Percentiles rank a stretch among this genome's conserved stretches.
Conservation (phyloP, 2,797 vertebrate species). For the Falco cherrug region DNA sequence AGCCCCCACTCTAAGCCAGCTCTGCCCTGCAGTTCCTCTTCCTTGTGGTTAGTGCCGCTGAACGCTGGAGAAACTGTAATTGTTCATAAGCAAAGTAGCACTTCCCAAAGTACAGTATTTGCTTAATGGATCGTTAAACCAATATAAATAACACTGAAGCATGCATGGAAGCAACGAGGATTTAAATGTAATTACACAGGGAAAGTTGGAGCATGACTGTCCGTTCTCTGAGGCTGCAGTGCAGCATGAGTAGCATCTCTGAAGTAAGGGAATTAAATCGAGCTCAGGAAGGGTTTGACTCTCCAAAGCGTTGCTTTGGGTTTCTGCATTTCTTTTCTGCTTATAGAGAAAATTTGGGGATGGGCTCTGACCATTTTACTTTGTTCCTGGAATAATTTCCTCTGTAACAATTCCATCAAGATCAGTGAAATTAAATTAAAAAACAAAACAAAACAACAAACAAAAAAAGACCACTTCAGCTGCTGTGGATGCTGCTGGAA, state of each 20-base stretch:
- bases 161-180: neutral
- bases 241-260: neutral
- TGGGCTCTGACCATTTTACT: neutral
- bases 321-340: neutral
- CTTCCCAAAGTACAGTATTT: constrained; percentile 64
- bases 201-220: constrained; percentile 11
- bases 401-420: neutral
- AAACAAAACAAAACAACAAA: neutral
- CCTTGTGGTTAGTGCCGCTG: neutral
- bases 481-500: neutral
- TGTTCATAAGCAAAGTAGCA: constrained; percentile 27
- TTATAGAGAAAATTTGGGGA: neutral
- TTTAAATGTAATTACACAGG: constrained; percentile 13
- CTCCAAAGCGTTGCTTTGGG: neutral
- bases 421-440: neutral
- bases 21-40: neutral
- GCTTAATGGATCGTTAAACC: constrained; percentile 63
- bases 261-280: neutral
- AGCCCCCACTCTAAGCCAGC: neutral
- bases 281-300: neutral
- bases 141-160: constrained; percentile 56
- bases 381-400: neutral
- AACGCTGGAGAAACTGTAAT: neutral
- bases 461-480: neutral
- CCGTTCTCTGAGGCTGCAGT: neutral